phyloP scores from a whole-genome alignment of 2,888 invertebrate genomes.

The Carcina quercana region DNA sequence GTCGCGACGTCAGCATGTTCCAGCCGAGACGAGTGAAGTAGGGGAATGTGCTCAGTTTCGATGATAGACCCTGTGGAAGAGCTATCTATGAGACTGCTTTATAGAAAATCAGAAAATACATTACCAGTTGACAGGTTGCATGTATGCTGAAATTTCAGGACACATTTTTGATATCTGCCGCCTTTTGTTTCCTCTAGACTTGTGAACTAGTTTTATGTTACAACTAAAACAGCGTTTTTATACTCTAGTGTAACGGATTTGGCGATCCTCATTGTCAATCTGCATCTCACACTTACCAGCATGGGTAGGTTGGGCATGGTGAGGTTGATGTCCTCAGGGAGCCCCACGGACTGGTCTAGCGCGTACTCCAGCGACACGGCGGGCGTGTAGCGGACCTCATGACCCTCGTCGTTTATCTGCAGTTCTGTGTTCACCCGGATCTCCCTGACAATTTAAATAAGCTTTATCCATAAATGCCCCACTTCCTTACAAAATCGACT shows the following conservation, averaged over 20 bases:
- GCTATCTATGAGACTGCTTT: too few relatives aligned
- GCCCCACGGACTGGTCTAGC: constrained; percentile 78
- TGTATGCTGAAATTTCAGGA: too few relatives aligned
- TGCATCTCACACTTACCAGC: constrained; percentile 80
- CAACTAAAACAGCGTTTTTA: too few relatives aligned
- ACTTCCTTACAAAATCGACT: too few relatives aligned
- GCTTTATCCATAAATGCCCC: too few relatives aligned
- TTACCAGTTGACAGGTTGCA: too few relatives aligned
- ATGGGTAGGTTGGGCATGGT: constrained; percentile 82
- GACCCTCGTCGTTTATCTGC: constrained; percentile 73
- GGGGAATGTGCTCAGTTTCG: not conserved
- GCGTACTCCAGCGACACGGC: constrained; percentile 69
- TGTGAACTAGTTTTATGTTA: too few relatives aligned
- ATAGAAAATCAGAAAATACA: too few relatives aligned
- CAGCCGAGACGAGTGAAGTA: constrained; percentile 54
- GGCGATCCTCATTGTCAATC: too few relatives aligned
- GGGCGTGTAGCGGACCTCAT: constrained; percentile 78
- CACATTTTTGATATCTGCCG: too few relatives aligned
- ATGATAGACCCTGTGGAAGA: not conserved
- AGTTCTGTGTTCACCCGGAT: constrained; percentile 77
- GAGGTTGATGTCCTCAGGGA: constrained; percentile 75
- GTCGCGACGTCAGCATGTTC: constrained; percentile 68
- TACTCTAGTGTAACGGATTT: too few relatives aligned
- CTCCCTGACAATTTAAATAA: constrained; percentile 67
- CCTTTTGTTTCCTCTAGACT: too few relatives aligned